Conservation (phyloP, 2,888 invertebrate genomes). For the Phyllotreta striolata region DNA sequence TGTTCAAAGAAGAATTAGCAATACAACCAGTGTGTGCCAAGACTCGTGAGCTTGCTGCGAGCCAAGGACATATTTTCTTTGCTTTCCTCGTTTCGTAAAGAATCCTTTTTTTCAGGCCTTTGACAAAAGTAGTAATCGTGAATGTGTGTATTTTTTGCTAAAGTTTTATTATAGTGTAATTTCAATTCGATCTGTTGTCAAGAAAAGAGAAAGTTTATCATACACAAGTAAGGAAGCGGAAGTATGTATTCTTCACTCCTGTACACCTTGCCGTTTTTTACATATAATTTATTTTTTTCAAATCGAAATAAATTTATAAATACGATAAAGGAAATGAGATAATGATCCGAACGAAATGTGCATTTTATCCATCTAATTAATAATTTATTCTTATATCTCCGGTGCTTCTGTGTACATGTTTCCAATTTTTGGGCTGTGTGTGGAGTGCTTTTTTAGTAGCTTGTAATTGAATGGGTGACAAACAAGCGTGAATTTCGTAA, state of each 20-base stretch:
- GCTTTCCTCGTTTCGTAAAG: conserved; percentile 36
- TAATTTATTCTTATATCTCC: too few species aligned
- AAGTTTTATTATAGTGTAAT: conserved; percentile 6
- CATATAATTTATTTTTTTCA: too few species aligned
- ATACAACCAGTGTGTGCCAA: conserved; percentile 59
- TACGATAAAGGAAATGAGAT: too few species aligned
- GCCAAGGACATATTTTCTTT: conserved; percentile 27
- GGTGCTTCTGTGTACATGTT: conserved; percentile 15
- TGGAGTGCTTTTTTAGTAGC: conserved; percentile 38
- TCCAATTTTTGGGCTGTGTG: conserved; percentile 32
- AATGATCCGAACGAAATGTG: too few species aligned
- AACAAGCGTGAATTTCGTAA: conserved; percentile 43
- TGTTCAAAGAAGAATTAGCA: conserved; percentile 26
- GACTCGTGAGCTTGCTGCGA: conserved; percentile 57
- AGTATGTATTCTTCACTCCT: too few species aligned
- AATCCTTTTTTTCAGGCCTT: conserved; percentile 42
- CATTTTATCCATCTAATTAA: too few species aligned
- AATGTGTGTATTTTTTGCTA: conserved; percentile 44
- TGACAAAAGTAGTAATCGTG: conserved; percentile 46
- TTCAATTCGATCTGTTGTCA: conserved; percentile 1
- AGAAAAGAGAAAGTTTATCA: conserved; percentile 1
- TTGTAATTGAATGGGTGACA: conserved; percentile 41
- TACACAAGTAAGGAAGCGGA: too few species aligned
- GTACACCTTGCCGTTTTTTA: too few species aligned
- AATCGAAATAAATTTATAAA: too few species aligned